Evolutionary conservation across 2,113 vertebrate genomes (phyloP).

Genomic region (Pundamilia nyererei): DNA sequence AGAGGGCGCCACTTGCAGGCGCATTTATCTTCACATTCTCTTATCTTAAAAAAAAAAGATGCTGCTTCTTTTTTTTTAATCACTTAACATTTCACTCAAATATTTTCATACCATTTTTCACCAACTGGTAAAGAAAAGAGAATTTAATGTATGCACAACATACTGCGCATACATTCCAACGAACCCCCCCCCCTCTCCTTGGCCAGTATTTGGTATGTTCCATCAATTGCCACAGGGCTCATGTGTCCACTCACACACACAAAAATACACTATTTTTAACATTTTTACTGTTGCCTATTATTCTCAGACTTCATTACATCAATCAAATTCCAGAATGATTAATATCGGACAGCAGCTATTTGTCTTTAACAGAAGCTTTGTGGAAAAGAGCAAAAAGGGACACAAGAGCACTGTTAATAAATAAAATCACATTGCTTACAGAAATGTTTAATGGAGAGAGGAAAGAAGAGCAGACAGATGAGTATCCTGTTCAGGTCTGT

Average conservation of each 20-base stretch:
- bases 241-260: constrained; percentile 4
- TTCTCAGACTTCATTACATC: neutral
- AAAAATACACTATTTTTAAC: neutral
- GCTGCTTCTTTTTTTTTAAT: neutral
- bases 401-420: neutral
- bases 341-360: neutral
- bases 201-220: constrained; percentile 38
- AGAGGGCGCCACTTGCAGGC: constrained; percentile 37
- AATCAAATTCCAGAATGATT: neutral
- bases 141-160: neutral
- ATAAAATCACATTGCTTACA: neutral
- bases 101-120: neutral
- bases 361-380: neutral
- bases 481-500: neutral
- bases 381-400: neutral
- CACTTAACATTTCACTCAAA: neutral
- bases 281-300: neutral
- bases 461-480: neutral
- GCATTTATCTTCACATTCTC: neutral
- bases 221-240: constrained; percentile 22
- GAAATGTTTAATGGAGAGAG: neutral
- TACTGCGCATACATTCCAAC: neutral
- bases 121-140: neutral
- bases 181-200: neutral
- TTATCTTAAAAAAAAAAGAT: neutral